Evolutionary conservation across 37 sponge, comb jelly and placozoan genomes (phyloP), one percentile per base, ranked within the genome.

Genomic region (Oopsacas minuta): DNA sequence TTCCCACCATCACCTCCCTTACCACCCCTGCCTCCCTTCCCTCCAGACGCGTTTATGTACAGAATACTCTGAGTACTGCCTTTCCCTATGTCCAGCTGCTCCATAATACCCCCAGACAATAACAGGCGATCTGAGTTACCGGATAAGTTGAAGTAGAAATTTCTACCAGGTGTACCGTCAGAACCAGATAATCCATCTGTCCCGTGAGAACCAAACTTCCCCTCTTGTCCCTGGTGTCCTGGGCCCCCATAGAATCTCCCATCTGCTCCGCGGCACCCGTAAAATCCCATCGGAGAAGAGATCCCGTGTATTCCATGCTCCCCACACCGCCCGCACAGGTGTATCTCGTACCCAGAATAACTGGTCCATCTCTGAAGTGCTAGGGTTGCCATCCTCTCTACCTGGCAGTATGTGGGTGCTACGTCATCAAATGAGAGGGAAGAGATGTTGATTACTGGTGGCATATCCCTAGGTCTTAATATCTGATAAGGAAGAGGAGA

Each of bases 241-340:
- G 88, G 88, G 61, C 88, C 88, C 30, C 88, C 37, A 8, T 38
- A n/a, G 46, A 89, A 88, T 0, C 84, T 36, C 5, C 39, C 52
- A 83, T 84, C 86, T 0, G 30, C 52, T 15, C 36, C 36, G 61
- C 87, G 85, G 39, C 89, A 88, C 0, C 89, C 39, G 83, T 88
- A 92, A 81, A 81, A 92, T 36, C 84, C 83, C 39, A 22, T 36
- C 10, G 85, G 82, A 12, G 46, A 38, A 17, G 38, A 35, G 0
- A 86, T 61, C 35, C 87, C 86, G 89, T 90, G 88, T 0, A 90
- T 35, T 23, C 87, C 93, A 39, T 85, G 88, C 52, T 84, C 38
- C 12, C 85, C 84, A 5, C 81, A 20, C 37, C 84, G 38, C 39
- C 88, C 61, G 10, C 87, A 90, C 36, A 90, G 82, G 37, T 88